Evolutionary conservation across 2,113 vertebrate genomes (phyloP).

Genomic region (Pygoscelis antarcticus): DNA sequence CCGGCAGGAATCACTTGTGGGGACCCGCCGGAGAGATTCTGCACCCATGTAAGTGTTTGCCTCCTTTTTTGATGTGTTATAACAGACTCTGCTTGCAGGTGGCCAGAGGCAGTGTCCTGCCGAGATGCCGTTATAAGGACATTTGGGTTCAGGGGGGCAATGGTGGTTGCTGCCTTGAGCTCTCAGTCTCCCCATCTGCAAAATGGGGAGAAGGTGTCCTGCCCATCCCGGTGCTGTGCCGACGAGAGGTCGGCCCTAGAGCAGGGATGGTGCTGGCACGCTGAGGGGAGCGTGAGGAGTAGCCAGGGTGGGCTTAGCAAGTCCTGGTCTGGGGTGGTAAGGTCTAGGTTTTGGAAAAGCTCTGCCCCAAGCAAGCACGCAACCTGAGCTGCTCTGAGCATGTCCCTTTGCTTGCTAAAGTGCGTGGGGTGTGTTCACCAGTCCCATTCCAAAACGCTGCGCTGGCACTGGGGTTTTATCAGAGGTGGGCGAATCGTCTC

Average conservation of each 20-base stretch:
- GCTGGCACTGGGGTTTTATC: neutral
- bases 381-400: neutral
- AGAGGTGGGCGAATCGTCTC: neutral
- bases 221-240: accelerated
- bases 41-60: constrained; percentile 90
- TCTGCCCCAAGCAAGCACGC: neutral
- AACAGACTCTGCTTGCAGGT: neutral
- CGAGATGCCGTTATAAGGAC: neutral
- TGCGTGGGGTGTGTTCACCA: accelerated
- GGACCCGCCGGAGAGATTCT: constrained; percentile 93
- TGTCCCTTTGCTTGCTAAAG: neutral
- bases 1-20: constrained; percentile 93
- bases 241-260: neutral
- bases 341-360: neutral
- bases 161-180: neutral
- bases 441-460: neutral
- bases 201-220: neutral
- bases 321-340: neutral
- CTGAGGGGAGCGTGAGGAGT: neutral
- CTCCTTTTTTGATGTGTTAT: neutral
- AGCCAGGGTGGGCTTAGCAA: neutral
- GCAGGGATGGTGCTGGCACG: neutral
- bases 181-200: neutral
- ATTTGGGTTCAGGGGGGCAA: neutral
- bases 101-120: neutral